A percentile compares a stretch with the other conserved stretches of the same genome.
Conservation (phyloP, 1,140 invertebrate species). For the Aphis craccivora region DNA sequence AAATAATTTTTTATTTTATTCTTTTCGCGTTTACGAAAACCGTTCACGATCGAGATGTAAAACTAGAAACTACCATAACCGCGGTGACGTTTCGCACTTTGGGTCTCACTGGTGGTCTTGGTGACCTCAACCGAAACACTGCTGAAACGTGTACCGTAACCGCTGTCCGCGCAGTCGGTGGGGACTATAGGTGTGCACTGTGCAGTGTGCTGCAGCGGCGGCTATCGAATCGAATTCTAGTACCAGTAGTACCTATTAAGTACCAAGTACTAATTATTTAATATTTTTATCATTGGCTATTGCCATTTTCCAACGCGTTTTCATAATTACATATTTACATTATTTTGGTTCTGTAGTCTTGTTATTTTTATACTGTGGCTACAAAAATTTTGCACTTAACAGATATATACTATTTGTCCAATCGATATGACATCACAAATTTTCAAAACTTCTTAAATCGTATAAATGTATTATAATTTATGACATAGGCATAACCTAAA, state of each 20-base stretch:
- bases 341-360: neutral
- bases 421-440: neutral
- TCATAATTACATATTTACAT: neutral
- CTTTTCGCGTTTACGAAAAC: neutral
- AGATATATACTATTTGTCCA: neutral
- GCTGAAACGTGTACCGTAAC: neutral
- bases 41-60: neutral
- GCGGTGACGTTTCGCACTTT: conserved; percentile 1
- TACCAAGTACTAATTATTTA: neutral
- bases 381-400: neutral
- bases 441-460: neutral
- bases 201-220: neutral
- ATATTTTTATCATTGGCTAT: neutral
- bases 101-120: neutral
- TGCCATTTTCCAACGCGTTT: neutral
- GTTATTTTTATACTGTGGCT: neutral
- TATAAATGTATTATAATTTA: neutral
- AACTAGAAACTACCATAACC: neutral
- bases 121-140: neutral
- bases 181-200: neutral
- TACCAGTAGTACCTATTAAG: neutral
- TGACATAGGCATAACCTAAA: neutral
- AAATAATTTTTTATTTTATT: neutral
- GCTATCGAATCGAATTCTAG: neutral
- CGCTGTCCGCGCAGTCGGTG: neutral